phyloP scores from a whole-genome alignment of 2,888 invertebrate species.

The Aphodius sticticus region DNA sequence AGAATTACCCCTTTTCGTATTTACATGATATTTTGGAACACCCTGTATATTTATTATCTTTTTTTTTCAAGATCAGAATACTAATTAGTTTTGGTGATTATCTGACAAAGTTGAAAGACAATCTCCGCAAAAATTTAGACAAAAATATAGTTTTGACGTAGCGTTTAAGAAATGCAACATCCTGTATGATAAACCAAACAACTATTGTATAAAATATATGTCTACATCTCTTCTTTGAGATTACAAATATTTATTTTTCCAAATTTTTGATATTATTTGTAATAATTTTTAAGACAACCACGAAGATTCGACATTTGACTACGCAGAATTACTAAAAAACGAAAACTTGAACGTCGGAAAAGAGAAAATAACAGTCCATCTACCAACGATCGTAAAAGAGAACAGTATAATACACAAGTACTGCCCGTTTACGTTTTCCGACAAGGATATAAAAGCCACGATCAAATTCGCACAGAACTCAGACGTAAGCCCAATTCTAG shows the following conservation, averaged over 20 bases:
- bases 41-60: too few species aligned
- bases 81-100: too few species aligned
- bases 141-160: background rate
- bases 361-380: slow-evolving; percentile 56
- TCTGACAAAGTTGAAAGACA: too few species aligned
- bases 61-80: too few species aligned
- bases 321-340: slow-evolving; percentile 51
- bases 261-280: slow-evolving; percentile 1
- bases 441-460: slow-evolving; percentile 60
- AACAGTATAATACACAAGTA: slow-evolving; percentile 59
- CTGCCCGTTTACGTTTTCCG: slow-evolving; percentile 58
- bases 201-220: background rate
- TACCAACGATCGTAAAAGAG: slow-evolving; percentile 58
- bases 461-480: slow-evolving; percentile 56
- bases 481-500: slow-evolving; percentile 50
- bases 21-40: too few species aligned
- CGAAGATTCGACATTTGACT: slow-evolving; percentile 52
- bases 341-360: slow-evolving; percentile 49
- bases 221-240: background rate
- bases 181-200: too few species aligned
- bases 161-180: background rate
- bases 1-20: too few species aligned
- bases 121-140: too few species aligned
- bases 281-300: slow-evolving; percentile 41
- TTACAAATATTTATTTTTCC: background rate